Percentiles rank a stretch among this genome's conserved stretches.
phyloP scores from a whole-genome alignment of 2,113 vertebrate species.

The Cygnus buccinator region DNA sequence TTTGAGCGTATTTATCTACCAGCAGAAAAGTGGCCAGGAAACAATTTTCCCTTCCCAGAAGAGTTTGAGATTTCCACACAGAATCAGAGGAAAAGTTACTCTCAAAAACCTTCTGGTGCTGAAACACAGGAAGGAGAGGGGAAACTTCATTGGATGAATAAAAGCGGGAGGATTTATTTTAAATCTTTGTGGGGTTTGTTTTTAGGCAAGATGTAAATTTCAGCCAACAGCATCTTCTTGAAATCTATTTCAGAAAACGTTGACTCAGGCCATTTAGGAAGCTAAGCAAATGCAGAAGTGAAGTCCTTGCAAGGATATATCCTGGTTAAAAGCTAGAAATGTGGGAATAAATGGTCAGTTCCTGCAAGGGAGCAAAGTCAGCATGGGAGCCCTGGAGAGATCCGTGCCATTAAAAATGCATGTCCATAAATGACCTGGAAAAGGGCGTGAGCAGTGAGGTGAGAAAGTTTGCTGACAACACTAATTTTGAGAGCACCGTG shows the following conservation, averaged over 20 bases:
- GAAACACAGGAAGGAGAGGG: not conserved
- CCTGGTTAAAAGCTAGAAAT: not conserved
- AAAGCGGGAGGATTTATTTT: not conserved
- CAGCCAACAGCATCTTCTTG: not conserved
- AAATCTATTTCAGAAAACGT: not conserved
- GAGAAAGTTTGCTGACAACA: slow-evolving; percentile 27
- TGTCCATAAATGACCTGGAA: not conserved
- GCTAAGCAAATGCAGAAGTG: not conserved
- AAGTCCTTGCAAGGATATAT: not conserved
- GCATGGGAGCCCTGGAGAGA: not conserved
- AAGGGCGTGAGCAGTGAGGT: slow-evolving; percentile 8
- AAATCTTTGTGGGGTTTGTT: not conserved
- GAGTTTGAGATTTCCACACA: slow-evolving; percentile 17
- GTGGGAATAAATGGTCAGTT: not conserved
- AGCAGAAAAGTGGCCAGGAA: slow-evolving; percentile 21
- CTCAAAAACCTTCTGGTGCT: slow-evolving; percentile 14
- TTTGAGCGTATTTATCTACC: slow-evolving; percentile 34
- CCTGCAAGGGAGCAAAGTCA: not conserved
- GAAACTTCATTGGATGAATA: not conserved
- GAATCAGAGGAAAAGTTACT: slow-evolving; percentile 7
- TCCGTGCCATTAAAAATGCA: slow-evolving; percentile 22
- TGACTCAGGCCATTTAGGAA: not conserved
- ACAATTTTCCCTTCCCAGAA: slow-evolving; percentile 23
- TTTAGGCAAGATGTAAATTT: not conserved
- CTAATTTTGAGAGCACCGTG: not conserved